phyloP scores from a whole-genome alignment of 2,797 vertebrate genomes.

The Silurus lanzhouensis region DNA sequence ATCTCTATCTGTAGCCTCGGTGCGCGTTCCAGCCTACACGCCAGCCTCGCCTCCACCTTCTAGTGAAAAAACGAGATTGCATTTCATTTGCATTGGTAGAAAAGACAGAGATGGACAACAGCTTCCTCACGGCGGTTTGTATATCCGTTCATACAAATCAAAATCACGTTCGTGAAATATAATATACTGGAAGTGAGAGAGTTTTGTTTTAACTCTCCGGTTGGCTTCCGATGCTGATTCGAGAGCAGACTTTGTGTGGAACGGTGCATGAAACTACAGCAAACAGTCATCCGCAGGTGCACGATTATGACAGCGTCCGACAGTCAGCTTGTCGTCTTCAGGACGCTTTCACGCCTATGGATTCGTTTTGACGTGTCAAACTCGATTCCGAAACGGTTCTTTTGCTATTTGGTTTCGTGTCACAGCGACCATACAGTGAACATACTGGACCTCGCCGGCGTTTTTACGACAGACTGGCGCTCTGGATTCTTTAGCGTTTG shows the following conservation, averaged over 20 bases:
- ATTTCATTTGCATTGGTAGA: conserved; percentile 21
- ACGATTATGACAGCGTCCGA: neutral
- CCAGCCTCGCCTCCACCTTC: conserved; percentile 6
- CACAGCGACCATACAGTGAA: neutral
- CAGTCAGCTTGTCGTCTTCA: neutral
- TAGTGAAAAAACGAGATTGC: neutral
- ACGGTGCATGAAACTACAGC: neutral
- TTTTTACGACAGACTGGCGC: too few relatives aligned
- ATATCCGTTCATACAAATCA: too few relatives aligned
- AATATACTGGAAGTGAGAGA: too few relatives aligned
- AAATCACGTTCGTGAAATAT: too few relatives aligned
- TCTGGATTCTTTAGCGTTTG: too few relatives aligned
- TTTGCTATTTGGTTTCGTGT: neutral
- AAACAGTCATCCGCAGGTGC: neutral
- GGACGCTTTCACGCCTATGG: neutral
- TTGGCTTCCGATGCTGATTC: neutral
- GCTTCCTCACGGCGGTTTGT: too few relatives aligned
- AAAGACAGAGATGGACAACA: neutral
- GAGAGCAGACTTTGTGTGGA: neutral
- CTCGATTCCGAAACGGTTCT: neutral
- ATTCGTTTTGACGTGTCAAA: neutral
- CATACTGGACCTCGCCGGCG: neutral
- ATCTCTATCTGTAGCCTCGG: conserved; percentile 5
- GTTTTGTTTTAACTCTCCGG: neutral
- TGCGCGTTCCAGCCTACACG: conserved; percentile 11